Conservation (phyloP, 2,113 vertebrate genomes). For the Macrotis lagotis region DNA sequence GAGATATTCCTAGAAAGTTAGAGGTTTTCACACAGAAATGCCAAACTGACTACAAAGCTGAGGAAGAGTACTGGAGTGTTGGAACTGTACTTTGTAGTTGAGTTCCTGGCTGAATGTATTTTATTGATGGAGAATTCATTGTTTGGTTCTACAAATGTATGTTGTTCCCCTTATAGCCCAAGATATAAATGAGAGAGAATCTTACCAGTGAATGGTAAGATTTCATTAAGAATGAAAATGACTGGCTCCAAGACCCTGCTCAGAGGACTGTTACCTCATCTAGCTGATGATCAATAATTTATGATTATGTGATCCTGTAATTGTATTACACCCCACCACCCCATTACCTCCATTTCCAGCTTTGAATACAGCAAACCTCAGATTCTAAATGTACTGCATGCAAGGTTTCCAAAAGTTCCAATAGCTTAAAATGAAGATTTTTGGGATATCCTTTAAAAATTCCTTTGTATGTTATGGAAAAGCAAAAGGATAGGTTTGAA, state of each 20-base stretch:
- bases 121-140: not conserved
- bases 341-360: not conserved
- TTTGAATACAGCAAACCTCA: not conserved
- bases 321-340: not conserved
- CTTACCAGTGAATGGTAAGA: too few species aligned
- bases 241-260: slow-evolving; percentile 11
- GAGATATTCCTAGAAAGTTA: not conserved
- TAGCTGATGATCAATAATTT: not conserved
- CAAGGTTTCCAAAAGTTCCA: not conserved
- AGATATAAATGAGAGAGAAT: not conserved
- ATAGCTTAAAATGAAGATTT: not conserved
- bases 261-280: not conserved
- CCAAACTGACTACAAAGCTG: not conserved
- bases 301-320: not conserved
- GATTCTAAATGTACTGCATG: not conserved
- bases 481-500: not conserved
- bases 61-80: not conserved
- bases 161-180: not conserved
- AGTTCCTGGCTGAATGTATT: not conserved
- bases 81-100: not conserved
- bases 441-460: not conserved
- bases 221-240: slow-evolving; percentile 43
- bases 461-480: not conserved
- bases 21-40: not conserved
- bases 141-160: not conserved